A percentile compares a stretch with the other conserved stretches of the same genome.
These are phyloP conservation scores for Phalacrocorax aristotelis DNA, from an alignment of 2,113 vertebrate genomes.

Conservation along the genomic window DNA sequence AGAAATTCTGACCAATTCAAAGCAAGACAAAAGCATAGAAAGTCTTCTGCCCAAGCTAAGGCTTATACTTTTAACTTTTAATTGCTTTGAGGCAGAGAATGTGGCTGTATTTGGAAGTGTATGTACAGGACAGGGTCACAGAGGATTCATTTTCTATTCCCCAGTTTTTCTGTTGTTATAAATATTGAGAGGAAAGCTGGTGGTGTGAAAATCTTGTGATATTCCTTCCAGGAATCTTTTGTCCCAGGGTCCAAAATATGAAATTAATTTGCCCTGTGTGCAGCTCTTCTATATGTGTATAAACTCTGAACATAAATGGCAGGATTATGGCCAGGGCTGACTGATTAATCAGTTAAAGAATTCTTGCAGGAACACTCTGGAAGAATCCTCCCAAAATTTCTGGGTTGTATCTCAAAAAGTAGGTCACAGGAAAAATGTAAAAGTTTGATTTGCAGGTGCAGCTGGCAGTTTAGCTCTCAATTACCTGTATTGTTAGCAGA, in stretches of 20 bases:
- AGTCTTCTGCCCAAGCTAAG: neutral
- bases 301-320: neutral
- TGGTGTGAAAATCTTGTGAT: neutral
- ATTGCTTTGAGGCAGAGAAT: neutral
- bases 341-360: neutral
- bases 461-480: neutral
- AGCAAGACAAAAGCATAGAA: neutral
- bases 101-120: neutral
- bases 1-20: neutral
- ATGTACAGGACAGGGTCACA: neutral
- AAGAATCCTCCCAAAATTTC: neutral
- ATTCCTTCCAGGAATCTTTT: neutral
- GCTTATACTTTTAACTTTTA: neutral
- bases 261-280: neutral
- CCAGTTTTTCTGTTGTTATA: neutral
- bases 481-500: neutral
- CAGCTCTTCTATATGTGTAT: neutral
- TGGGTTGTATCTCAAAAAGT: neutral
- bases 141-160: neutral
- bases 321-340: neutral
- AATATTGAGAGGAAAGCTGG: neutral
- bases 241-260: neutral
- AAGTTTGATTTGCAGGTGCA: neutral
- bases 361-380: neutral
- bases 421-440: neutral